These are phyloP conservation scores for Cathartes aura DNA, from an alignment of 2,113 vertebrate species.

Conservation along the genomic window DNA sequence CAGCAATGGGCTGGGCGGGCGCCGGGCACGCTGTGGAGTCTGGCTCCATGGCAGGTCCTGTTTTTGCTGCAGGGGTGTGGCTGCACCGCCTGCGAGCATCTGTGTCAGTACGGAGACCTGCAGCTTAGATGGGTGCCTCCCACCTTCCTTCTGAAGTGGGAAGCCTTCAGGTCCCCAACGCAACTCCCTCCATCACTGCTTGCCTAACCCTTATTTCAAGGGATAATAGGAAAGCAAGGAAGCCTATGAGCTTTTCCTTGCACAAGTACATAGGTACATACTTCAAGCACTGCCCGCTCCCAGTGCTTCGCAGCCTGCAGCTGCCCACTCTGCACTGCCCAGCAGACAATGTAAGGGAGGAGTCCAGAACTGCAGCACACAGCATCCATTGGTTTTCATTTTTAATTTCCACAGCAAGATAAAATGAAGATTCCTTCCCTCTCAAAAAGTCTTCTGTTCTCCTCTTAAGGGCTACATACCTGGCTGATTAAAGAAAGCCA, in stretches of 20 bases:
- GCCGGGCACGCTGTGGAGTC: fast-evolving
- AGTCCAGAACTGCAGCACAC: not conserved
- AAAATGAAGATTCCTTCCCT: not conserved
- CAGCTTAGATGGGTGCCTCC: not conserved
- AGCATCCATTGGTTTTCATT: not conserved
- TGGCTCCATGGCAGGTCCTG: not conserved
- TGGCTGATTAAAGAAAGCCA: not conserved
- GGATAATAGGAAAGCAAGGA: not conserved
- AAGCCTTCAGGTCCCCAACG: not conserved
- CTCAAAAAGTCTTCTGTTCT: not conserved
- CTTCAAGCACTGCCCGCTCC: not conserved
- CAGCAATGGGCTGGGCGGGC: fast-evolving
- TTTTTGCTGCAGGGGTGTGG: not conserved
- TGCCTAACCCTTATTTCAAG: not conserved
- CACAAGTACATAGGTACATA: not conserved
- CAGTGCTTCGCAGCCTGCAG: not conserved
- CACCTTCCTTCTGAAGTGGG: not conserved
- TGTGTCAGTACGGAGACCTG: fast-evolving
- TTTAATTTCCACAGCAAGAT: not conserved
- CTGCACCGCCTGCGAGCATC: fast-evolving
- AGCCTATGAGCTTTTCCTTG: not conserved
- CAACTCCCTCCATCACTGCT: not conserved
- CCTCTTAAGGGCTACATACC: not conserved
- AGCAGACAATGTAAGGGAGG: not conserved
- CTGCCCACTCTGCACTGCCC: not conserved